These are phyloP conservation scores for Drosophila athabasca DNA, from an alignment of 1,140 invertebrate genomes.

Conservation along the genomic window DNA sequence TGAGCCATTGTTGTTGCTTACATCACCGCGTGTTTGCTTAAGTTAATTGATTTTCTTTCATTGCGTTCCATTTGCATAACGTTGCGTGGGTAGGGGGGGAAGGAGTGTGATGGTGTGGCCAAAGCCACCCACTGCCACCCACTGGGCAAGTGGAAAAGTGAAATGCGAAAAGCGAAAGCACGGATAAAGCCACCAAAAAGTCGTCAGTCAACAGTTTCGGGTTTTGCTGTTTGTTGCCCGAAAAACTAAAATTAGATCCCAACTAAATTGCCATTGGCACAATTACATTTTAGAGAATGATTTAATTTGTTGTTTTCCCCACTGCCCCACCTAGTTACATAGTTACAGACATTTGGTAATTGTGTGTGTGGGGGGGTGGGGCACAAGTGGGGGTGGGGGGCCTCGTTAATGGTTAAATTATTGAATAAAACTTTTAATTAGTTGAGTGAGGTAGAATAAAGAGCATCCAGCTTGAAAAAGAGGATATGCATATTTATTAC, in stretches of 20 bases:
- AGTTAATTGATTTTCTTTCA: constrained; percentile 82
- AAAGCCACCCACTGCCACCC: constrained; percentile 8
- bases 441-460: neutral
- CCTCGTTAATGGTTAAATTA: constrained; percentile 29
- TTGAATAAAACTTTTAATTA: constrained; percentile 33
- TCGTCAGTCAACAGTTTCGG: constrained; percentile 33
- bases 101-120: constrained; percentile 19
- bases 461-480: neutral
- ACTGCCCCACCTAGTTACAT: constrained; percentile 5
- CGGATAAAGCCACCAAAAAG: constrained; percentile 33
- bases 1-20: constrained; percentile 40
- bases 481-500: neutral
- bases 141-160: constrained; percentile 30
- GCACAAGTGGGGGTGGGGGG: no score
- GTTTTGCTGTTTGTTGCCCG: constrained; percentile 33
- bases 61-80: constrained; percentile 73
- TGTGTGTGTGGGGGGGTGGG: neutral
- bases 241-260: constrained; percentile 42
- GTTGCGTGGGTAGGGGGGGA: constrained; percentile 4
- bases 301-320: constrained; percentile 30
- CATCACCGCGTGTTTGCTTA: constrained; percentile 61
- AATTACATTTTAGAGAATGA: constrained; percentile 46
- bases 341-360: neutral
- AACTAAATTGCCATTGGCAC: constrained; percentile 37
- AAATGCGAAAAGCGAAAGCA: constrained; percentile 48